Conservation (phyloP, 2,888 invertebrate genomes). For the Ichneumoninae sp. region DNA sequence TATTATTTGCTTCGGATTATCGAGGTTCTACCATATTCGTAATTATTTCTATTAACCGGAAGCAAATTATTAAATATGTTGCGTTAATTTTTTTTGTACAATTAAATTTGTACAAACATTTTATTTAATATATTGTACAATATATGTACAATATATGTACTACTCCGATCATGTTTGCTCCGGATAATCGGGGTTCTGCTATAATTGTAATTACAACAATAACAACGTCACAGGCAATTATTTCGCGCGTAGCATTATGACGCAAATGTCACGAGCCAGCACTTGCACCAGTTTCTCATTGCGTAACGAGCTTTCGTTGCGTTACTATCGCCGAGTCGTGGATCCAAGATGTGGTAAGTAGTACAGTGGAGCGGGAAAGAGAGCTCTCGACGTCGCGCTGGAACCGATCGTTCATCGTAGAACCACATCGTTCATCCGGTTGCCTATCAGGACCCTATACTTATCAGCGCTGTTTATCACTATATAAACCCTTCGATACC, state of each 20-base stretch:
- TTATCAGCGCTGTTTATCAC: slow-evolving; percentile 19
- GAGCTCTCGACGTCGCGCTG: slow-evolving; percentile 45
- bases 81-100: too few relatives aligned
- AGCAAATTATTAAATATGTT: too few relatives aligned
- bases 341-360: slow-evolving; percentile 1
- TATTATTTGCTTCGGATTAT: too few relatives aligned
- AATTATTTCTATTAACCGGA: too few relatives aligned
- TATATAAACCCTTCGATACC: slow-evolving; percentile 27
- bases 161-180: background rate
- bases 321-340: slow-evolving; percentile 20
- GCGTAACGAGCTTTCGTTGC: slow-evolving; percentile 50
- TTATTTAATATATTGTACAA: too few relatives aligned
- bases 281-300: slow-evolving; percentile 49
- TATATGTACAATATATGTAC: too few relatives aligned
- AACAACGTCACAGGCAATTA: slow-evolving; percentile 35
- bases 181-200: background rate
- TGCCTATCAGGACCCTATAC: slow-evolving; percentile 42
- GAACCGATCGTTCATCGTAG: slow-evolving; percentile 47
- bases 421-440: slow-evolving; percentile 59
- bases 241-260: slow-evolving; percentile 39
- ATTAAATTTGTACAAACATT: too few relatives aligned
- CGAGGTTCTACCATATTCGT: too few relatives aligned
- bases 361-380: slow-evolving; percentile 39
- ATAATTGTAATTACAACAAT: slow-evolving; percentile 19
- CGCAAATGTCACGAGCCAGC: slow-evolving; percentile 48